Evolutionary conservation across 2,113 vertebrate genomes (phyloP), one percentile per base, ranked within the genome.

Genomic region (Ctenomys sociabilis): DNA sequence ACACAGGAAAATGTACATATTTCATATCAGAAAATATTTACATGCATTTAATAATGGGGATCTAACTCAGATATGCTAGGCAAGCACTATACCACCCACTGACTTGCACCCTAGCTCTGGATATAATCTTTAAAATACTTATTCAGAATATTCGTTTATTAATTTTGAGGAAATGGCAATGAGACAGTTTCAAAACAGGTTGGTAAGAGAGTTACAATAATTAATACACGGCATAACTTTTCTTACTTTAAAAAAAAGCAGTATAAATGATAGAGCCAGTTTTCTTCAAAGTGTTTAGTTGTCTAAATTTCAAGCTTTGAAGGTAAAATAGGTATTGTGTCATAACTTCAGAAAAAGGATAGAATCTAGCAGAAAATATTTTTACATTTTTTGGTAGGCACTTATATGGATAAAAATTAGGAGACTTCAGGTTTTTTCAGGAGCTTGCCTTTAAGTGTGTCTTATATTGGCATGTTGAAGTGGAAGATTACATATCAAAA

Each of bases 381-480:
- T 87, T 87, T 17, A n/a, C 28, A 21, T 54, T 82, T 81, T 40
- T 90, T 88, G 63, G 3, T 64, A 68, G 57, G 52, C 49, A 88
- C 0, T 82, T 96, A 1, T 88, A 30, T 91, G 43, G 32, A 54
- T 57, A 91, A 81, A 84, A 90, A 49, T 17, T n/a, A 0, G 78
- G 64, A 81, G n/a, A 73, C 24, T 87, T 81, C 21, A 89, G 40
- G 59, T 93, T 86, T 95, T 95, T 83, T 68, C 13, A 61, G 37
- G 68, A 37, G 30, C 16, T 95, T 84, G 7, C 24, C 37, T 85
- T 96, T 81, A 88, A 82, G 43, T 70, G 80, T 95, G 57, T 84
- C 77, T 97, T 81, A 95, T n/a, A 12, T 72, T 96, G 64, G 57
- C 45, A 37, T 81, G 59, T 95, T 81, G 80, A 93, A 63, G 73